These are phyloP conservation scores for Trachemys scripta DNA, from an alignment of 2,113 vertebrate genomes.

Conservation along the genomic window DNA sequence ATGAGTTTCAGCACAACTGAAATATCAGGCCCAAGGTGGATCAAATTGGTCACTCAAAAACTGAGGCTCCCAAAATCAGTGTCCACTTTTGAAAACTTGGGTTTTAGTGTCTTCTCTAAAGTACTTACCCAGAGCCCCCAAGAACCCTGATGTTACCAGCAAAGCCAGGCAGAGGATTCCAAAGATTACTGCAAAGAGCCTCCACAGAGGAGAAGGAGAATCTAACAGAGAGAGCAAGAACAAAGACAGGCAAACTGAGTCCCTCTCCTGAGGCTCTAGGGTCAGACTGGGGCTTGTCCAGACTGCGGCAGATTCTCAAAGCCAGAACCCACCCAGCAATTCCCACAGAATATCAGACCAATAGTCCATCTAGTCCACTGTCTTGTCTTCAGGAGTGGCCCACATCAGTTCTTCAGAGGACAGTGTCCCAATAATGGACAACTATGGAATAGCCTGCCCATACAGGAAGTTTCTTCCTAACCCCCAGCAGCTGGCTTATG, in stretches of 20 bases:
- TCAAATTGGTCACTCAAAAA: background rate
- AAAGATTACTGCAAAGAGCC: background rate
- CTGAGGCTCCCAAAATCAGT: background rate
- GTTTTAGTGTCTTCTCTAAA: background rate
- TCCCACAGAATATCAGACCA: background rate
- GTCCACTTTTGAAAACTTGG: background rate
- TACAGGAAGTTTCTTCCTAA: background rate
- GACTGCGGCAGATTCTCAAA: background rate
- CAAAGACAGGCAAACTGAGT: background rate
- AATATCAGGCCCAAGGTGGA: background rate
- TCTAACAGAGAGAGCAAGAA: background rate
- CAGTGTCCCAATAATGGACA: no score
- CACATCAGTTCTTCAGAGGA: no score
- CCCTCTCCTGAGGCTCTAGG: background rate
- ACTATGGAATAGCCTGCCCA: background rate
- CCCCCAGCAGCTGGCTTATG: background rate
- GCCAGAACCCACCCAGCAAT: background rate
- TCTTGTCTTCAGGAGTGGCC: no score
- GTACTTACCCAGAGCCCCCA: conserved; percentile 43
- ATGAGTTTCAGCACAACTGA: no score
- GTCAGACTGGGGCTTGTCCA: background rate
- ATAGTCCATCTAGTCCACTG: background rate
- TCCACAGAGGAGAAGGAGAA: background rate
- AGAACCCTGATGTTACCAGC: background rate
- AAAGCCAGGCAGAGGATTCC: conserved; percentile 4